These are phyloP conservation scores for Caenorhabditis sinica DNA, from an alignment of 2,888 invertebrate genomes.

Conservation along the genomic window DNA sequence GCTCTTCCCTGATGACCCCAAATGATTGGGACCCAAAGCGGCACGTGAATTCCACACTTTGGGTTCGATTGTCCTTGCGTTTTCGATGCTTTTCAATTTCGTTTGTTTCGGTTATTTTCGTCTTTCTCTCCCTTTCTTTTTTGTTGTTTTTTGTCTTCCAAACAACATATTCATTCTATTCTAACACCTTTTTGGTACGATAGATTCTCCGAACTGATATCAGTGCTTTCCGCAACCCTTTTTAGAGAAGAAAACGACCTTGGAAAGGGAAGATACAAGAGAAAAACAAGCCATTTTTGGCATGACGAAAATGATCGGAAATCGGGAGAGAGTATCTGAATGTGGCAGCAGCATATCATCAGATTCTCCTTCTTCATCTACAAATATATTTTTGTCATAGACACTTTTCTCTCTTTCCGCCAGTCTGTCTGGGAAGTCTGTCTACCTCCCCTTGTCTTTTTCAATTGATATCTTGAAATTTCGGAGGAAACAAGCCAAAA, in stretches of 20 bases:
- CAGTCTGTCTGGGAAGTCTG: slow-evolving; percentile 38
- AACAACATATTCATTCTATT: background rate
- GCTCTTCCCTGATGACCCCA: slow-evolving; percentile 10
- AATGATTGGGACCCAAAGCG: slow-evolving; percentile 18
- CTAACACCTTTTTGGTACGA: background rate
- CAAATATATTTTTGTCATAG: slow-evolving; percentile 29
- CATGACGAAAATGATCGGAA: slow-evolving; percentile 30
- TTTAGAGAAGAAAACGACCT: slow-evolving; percentile 25
- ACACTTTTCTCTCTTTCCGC: slow-evolving; percentile 8
- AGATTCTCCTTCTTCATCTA: background rate
- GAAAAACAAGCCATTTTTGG: slow-evolving; percentile 35
- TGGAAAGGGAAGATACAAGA: slow-evolving; percentile 7
- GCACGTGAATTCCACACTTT: slow-evolving; percentile 58
- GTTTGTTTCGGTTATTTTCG: slow-evolving; percentile 12
- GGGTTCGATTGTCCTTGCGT: slow-evolving; percentile 46
- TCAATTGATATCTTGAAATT: slow-evolving; percentile 26
- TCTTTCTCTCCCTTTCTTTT: slow-evolving; percentile 16
- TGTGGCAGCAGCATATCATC: slow-evolving; percentile 25
- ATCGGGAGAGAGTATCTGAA: slow-evolving; percentile 21
- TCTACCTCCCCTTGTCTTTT: slow-evolving; percentile 18
- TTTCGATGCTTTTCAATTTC: slow-evolving; percentile 33
- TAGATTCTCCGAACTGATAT: slow-evolving; percentile 55
- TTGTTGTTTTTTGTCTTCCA: slow-evolving; percentile 15
- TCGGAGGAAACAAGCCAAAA: slow-evolving; percentile 39
- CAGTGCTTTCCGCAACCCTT: slow-evolving; percentile 9